A percentile compares a stretch with the other conserved stretches of the same genome.
Conservation (phyloP, 2,797 vertebrate genomes). For the Halcyon leucocephala region DNA sequence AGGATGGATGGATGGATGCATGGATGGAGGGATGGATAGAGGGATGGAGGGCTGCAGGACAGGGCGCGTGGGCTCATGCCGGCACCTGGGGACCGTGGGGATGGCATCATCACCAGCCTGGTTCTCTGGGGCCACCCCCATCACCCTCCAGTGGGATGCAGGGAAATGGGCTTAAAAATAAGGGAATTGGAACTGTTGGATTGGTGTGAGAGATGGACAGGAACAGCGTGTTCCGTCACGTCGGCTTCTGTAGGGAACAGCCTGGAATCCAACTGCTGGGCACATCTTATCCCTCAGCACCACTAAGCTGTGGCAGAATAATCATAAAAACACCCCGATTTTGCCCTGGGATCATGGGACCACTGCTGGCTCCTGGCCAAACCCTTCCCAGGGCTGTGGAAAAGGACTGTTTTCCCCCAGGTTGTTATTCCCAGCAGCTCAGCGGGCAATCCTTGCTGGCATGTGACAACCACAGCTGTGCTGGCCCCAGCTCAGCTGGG, state of each 20-base stretch:
- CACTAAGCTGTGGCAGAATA: background rate
- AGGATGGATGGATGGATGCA: no score
- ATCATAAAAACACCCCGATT: accelerated
- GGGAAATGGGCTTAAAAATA: background rate
- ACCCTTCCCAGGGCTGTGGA: background rate
- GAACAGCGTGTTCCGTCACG: accelerated
- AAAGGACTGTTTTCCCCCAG: background rate
- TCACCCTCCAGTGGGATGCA: background rate
- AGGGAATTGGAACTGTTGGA: background rate
- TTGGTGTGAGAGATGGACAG: accelerated
- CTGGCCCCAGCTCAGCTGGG: accelerated
- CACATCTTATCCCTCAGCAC: accelerated
- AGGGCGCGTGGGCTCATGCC: accelerated
- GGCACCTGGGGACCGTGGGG: accelerated
- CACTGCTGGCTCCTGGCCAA: background rate
- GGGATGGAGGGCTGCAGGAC: background rate
- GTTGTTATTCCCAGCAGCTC: background rate
- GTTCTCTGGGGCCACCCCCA: background rate
- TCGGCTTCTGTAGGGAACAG: background rate
- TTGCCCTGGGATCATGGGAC: background rate
- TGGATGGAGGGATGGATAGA: no score
- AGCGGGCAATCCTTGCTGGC: background rate
- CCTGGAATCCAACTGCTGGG: accelerated
- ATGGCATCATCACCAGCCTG: accelerated
- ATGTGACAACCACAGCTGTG: accelerated